Base-by-base conservation (phyloP, 2,113 vertebrate genomes). In the Pyxicephalus adspersus region DNA sequence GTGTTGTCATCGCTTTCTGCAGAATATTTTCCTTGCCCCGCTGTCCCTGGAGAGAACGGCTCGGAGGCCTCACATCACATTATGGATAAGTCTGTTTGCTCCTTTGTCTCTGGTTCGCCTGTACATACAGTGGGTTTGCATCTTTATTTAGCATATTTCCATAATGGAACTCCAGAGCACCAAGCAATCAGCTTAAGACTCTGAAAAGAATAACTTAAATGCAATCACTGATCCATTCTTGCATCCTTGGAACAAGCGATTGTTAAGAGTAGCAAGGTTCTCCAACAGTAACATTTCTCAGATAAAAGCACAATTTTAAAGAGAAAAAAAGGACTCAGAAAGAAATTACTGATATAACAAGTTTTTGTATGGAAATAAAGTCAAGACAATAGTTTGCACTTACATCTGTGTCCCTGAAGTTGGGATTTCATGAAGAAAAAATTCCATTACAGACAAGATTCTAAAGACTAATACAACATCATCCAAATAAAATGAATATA, bases 71-170 rank as follows among this genome's bases (percentile, higher is more conserved):
- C 54, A 38, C 28, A 58, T 34, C 52, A n/a, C 28, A 74, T 74
- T 29, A 22, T 11, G 28, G 28, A 63, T 19, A 8, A 54, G 50
- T 7, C 63, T 52, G 63, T 22, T 34, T 65, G 25, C 26, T 55
- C 22, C 61, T 66, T 77, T 65, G 63, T 77, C 76, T 66, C 64
- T 26, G 50, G 23, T 51, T 64, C 50, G 52, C 75, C 15, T 22
- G 38, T 77, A 20, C 76, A n/a, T 77, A 77, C 60, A 66, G 18
- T 22, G 51, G 28, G 13, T 29, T 34, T 67, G 25, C 25, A 29
- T 68, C 64, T 78, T 78, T 78, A 78, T 78, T 78, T 78, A 78
- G 76, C 64, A 68, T 55, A 58, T 78, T 78, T 78, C 76, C 51
- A 78, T 68, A 78, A 78, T 67, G 76, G 64, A 68, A 60, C 64